Evolutionary conservation across 2,888 invertebrate species (phyloP).

Genomic region (Lissonota sp.): DNA sequence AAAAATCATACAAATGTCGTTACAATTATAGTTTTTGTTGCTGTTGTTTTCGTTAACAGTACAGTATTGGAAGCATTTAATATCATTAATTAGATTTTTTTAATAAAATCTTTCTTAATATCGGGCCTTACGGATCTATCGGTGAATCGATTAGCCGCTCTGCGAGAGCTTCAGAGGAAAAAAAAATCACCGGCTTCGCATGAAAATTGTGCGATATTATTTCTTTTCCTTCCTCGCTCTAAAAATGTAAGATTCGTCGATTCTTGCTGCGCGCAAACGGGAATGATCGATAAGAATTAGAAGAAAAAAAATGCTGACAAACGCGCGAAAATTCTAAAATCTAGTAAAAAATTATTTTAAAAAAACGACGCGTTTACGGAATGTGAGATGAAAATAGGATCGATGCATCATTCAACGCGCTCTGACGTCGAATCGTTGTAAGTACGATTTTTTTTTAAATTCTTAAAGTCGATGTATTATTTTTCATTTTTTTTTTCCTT

Average conservation of each 20-base stretch:
- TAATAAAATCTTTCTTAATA: slow-evolving; percentile 49
- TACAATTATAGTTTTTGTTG: slow-evolving; percentile 66
- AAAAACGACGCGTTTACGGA: slow-evolving; percentile 67
- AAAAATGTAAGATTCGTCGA: slow-evolving; percentile 35
- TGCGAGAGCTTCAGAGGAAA: slow-evolving; percentile 38
- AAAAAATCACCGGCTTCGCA: slow-evolving; percentile 52
- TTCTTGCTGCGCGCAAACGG: slow-evolving; percentile 33
- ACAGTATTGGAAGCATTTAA: slow-evolving; percentile 83
- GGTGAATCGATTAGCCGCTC: slow-evolving; percentile 63
- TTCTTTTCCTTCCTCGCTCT: slow-evolving; percentile 9
- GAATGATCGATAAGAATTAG: slow-evolving; percentile 51
- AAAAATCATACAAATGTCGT: slow-evolving; percentile 79
- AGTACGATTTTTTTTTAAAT: slow-evolving; percentile 30
- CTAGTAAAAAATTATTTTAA: slow-evolving; percentile 33
- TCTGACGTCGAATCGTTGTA: slow-evolving; percentile 40
- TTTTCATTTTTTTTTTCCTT: slow-evolving; percentile 12
- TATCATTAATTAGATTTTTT: slow-evolving; percentile 76
- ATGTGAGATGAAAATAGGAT: slow-evolving; percentile 67
- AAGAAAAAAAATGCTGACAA: slow-evolving; percentile 10
- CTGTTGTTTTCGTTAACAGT: slow-evolving; percentile 73
- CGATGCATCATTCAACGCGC: slow-evolving; percentile 46
- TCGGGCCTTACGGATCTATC: slow-evolving; percentile 55
- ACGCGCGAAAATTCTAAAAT: slow-evolving; percentile 32
- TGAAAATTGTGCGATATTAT: slow-evolving; percentile 18
- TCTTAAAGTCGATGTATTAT: not conserved